Percentiles rank a stretch among this genome's conserved stretches.
Evolutionary conservation across 2,113 vertebrate genomes (phyloP).

Genomic region (Dasyornis broadbenti): DNA sequence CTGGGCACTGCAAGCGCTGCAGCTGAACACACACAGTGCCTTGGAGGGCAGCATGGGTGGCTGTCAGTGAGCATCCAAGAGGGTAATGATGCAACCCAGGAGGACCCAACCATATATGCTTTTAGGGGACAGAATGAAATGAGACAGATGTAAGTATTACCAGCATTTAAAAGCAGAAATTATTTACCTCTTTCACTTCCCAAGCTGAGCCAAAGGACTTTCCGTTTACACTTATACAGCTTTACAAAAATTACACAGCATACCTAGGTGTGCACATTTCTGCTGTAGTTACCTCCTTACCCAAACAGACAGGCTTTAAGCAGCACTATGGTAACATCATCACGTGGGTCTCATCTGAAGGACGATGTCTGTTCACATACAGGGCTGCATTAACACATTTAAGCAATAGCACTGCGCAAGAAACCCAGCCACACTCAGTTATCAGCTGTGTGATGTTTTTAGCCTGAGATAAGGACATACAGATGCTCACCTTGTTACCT

Average conservation of each 20-base stretch:
- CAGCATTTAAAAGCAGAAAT: not conserved
- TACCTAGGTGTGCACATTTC: not conserved
- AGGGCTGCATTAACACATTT: not conserved
- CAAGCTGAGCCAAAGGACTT: not conserved
- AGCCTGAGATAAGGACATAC: not conserved
- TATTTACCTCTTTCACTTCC: not conserved
- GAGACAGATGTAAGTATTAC: not conserved
- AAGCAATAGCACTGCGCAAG: not conserved
- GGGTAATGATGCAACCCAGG: rapidly evolving
- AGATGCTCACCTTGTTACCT: not conserved
- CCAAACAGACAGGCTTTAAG: not conserved
- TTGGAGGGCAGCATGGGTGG: not conserved
- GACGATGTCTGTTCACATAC: not conserved
- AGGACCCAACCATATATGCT: not conserved
- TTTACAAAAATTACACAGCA: not conserved
- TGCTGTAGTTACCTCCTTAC: not conserved
- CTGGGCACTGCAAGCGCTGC: not conserved
- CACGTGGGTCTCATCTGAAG: not conserved
- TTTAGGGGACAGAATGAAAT: not conserved
- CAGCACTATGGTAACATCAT: not conserved
- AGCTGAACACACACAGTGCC: not conserved
- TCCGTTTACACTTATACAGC: not conserved
- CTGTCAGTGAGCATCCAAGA: not conserved
- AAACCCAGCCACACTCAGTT: not conserved
- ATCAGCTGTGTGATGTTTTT: not conserved